A percentile compares a stretch with the other conserved stretches of the same genome.
These are phyloP conservation scores for Hirtodrosophila alboralis DNA, from an alignment of 2,888 invertebrate genomes.

Conservation along the genomic window DNA sequence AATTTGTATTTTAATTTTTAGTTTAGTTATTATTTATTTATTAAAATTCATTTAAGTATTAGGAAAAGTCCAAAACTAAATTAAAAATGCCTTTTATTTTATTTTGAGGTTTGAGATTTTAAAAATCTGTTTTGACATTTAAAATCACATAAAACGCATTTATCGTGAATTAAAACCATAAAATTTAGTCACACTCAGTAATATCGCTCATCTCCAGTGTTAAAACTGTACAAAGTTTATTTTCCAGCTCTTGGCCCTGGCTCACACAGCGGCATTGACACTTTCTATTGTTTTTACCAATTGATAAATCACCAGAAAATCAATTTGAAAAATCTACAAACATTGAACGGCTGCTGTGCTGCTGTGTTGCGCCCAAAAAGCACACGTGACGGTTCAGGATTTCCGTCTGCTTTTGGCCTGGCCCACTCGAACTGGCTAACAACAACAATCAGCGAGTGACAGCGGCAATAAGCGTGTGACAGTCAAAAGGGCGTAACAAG, in stretches of 20 bases:
- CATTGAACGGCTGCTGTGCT: constrained; percentile 18
- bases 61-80: no score
- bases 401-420: constrained; percentile 29
- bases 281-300: constrained; percentile 67
- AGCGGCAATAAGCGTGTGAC: constrained; percentile 60
- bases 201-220: no score
- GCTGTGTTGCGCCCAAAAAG: background rate
- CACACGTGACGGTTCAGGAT: constrained; percentile 36
- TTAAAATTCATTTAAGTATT: no score
- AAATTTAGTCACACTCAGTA: no score
- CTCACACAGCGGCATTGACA: constrained; percentile 46
- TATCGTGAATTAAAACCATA: no score
- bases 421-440: constrained; percentile 27
- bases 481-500: constrained; percentile 68
- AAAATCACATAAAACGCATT: no score
- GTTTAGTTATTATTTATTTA: no score
- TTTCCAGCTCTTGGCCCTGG: constrained; percentile 32
- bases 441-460: constrained; percentile 38
- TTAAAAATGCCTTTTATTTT: no score
- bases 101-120: no score
- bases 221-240: constrained; percentile 57
- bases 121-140: no score
- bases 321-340: constrained; percentile 60
- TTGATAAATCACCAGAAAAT: constrained; percentile 69
- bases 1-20: no score